Evolutionary conservation across 2,797 vertebrate genomes (phyloP).

Genomic region (Pitangus sulphuratus): DNA sequence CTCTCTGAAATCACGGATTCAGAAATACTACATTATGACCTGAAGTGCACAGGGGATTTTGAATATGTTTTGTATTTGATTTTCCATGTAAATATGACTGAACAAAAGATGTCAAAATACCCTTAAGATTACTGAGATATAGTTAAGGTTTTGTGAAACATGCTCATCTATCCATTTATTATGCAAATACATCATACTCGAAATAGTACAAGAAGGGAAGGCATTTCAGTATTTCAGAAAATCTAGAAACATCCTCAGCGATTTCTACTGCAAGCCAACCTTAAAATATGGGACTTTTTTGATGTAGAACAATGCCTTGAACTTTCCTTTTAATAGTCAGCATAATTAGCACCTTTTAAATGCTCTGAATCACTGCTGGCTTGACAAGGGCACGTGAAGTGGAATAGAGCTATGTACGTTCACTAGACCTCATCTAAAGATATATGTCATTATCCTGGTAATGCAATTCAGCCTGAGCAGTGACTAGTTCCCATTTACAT

Average conservation of each 20-base stretch:
- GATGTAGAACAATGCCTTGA: not conserved
- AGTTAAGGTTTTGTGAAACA: not conserved
- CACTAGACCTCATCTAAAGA: not conserved
- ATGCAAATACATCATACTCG: not conserved
- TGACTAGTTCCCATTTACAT: not conserved
- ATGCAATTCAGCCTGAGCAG: not conserved
- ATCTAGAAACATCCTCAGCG: not conserved
- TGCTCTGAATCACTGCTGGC: not conserved
- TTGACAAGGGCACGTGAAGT: not conserved
- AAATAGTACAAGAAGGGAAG: not conserved
- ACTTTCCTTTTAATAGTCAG: not conserved
- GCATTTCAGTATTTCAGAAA: not conserved
- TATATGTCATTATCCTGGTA: not conserved
- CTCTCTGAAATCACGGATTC: not conserved
- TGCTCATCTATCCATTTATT: not conserved
- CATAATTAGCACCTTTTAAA: conserved; percentile 1
- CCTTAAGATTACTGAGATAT: not conserved
- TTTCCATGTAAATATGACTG: not conserved
- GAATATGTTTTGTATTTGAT: not conserved
- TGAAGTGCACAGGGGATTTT: not conserved
- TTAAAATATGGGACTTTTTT: not conserved
- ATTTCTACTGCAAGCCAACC: not conserved
- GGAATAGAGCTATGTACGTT: not conserved
- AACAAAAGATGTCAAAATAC: not conserved
- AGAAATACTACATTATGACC: not conserved